Conservation (phyloP, 2,797 vertebrate genomes). For the Leptodactylus fallax region DNA sequence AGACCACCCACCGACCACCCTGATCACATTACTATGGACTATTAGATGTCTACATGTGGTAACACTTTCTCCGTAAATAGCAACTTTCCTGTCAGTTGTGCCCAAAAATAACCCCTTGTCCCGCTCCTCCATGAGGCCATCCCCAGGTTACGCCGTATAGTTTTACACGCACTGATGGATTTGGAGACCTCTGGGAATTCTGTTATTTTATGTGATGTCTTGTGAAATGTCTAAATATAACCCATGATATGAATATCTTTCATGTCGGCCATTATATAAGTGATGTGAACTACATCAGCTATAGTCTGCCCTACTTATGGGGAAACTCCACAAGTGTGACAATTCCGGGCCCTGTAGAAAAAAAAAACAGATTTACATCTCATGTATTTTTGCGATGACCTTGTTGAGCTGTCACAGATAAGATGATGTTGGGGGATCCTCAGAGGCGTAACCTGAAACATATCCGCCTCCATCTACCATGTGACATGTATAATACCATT, state of each 20-base stretch:
- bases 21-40: not conserved
- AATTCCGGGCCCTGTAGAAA: too few species aligned
- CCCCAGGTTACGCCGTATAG: not conserved
- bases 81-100: not conserved
- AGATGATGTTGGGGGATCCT: not conserved
- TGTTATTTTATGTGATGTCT: not conserved
- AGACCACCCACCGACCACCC: not conserved
- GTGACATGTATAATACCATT: too few species aligned
- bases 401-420: not conserved
- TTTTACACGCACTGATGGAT: not conserved
- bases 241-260: not conserved
- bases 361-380: too few species aligned
- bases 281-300: not conserved
- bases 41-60: not conserved
- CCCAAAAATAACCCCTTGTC: not conserved
- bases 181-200: not conserved
- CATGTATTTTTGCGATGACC: too few species aligned
- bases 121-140: not conserved
- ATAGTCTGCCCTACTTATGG: not conserved
- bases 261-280: not conserved
- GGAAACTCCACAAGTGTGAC: not conserved
- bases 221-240: too few species aligned
- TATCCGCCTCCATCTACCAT: too few species aligned
- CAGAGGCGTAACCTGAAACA: not conserved
- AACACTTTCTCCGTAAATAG: slow-evolving; percentile 8